A percentile compares a stretch with the other conserved stretches of the same genome.
Conservation (phyloP, 2,888 invertebrate species). For the Lomographa bimaculata region DNA sequence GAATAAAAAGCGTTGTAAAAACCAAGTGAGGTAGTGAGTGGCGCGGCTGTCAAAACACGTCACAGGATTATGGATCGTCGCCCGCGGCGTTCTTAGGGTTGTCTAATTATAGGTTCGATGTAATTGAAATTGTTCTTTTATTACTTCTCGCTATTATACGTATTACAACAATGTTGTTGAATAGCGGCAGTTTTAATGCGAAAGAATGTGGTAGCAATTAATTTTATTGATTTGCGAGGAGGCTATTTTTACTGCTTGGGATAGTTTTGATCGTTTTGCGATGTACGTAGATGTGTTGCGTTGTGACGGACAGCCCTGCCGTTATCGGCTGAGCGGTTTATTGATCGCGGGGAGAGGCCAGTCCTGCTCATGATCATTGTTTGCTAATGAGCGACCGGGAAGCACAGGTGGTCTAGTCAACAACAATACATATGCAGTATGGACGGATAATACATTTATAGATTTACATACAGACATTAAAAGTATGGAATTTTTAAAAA, state of each 20-base stretch:
- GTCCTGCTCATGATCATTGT: slow-evolving; percentile 65
- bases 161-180: slow-evolving; percentile 9
- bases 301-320: slow-evolving; percentile 36
- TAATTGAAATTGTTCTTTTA: slow-evolving; percentile 18
- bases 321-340: slow-evolving; percentile 55
- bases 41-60: slow-evolving; percentile 74
- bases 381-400: slow-evolving; percentile 70
- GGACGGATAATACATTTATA: background rate
- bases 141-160: slow-evolving; percentile 15
- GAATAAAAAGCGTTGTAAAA: slow-evolving; percentile 56
- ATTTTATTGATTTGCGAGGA: background rate
- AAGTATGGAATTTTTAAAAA: no score
- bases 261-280: slow-evolving; percentile 17
- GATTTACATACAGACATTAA: no score
- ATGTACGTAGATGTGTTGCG: slow-evolving; percentile 13
- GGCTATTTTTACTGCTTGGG: slow-evolving; percentile 1
- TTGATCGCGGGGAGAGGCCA: slow-evolving; percentile 53
- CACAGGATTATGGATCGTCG: slow-evolving; percentile 78
- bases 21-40: slow-evolving; percentile 45
- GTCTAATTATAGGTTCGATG: slow-evolving; percentile 24
- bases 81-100: slow-evolving; percentile 57
- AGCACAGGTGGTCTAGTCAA: slow-evolving; percentile 57
- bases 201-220: slow-evolving; percentile 8
- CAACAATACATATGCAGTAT: slow-evolving; percentile 17
- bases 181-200: slow-evolving; percentile 14